Evolutionary conservation across 1,140 invertebrate genomes (phyloP), one percentile per base, ranked within the genome.

Genomic region (Metopolophium dirhodum): DNA sequence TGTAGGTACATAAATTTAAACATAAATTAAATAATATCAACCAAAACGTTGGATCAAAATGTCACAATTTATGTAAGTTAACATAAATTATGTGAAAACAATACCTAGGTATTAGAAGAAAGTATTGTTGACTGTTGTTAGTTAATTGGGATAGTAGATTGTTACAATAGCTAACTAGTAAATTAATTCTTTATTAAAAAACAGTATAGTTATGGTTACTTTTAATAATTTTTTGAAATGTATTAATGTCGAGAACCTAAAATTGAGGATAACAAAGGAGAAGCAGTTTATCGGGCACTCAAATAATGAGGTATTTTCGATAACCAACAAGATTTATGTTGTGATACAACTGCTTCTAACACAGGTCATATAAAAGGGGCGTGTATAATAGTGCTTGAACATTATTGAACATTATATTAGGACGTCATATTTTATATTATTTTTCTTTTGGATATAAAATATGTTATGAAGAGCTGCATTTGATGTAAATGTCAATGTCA

Each of bases 261-360:
- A 77, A n/a, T 77, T n/a, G 30, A 77, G 61, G n/a, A 77, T 77
- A 77, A 77, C n/a, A 77, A 68, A 68, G 61, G 30, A 77, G 23
- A 77, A n/a, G 14, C 30, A 20, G 61, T 77, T 77, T 77, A 77
- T 77, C 30, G 30, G 6, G n/a, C 61, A 77, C 61, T 77, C 61
- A 77, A n/a, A 77, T 77, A 77, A 35, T 77, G n/a, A n/a, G n/a
- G n/a, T 77, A 77, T 77, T 77, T 77, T 77, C 61, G 61, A 77
- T 77, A 77, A 77, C 61, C 61, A 35, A 77, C n/a, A 77, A 77
- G 61, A 77, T 77, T 77, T n/a, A n/a, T 77, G 26, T 68, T 68
- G 61, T 77, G 30, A n/a, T 77, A 77, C n/a, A 77, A 77, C 61
- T 77, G 30, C n/a, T 77, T 35, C 14, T 68, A 68, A 68, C 61